These are phyloP conservation scores for Nymphalis urticae DNA, from an alignment of 2,888 invertebrate genomes.

Conservation along the genomic window DNA sequence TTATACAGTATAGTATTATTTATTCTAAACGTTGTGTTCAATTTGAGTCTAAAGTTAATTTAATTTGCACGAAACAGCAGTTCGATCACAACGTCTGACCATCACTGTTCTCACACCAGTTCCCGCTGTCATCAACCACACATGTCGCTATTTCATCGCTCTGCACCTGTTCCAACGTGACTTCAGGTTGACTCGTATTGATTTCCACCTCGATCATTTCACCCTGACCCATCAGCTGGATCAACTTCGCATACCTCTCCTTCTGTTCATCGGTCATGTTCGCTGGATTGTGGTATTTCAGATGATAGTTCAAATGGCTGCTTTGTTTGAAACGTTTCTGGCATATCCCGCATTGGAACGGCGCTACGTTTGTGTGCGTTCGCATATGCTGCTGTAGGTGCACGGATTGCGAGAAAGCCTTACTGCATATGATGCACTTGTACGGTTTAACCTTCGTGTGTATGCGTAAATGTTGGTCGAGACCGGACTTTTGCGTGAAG, in stretches of 20 bases:
- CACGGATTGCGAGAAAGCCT: conserved; percentile 70
- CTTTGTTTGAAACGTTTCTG: conserved; percentile 69
- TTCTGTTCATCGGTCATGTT: conserved; percentile 58
- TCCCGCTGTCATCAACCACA: conserved; percentile 2
- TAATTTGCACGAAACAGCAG: too few relatives aligned
- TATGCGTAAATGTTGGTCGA: conserved; percentile 71
- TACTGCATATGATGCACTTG: conserved; percentile 69
- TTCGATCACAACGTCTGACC: too few relatives aligned
- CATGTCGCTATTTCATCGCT: conserved; percentile 14
- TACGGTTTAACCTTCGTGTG: conserved; percentile 71
- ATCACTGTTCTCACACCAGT: too few relatives aligned
- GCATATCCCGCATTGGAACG: conserved; percentile 70
- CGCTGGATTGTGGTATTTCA: conserved; percentile 62
- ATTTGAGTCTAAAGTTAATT: too few relatives aligned
- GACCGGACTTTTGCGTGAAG: conserved; percentile 74
- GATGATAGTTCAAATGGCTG: conserved; percentile 71
- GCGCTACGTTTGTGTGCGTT: conserved; percentile 70
- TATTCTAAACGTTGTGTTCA: too few relatives aligned
- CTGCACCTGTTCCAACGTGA: neutral
- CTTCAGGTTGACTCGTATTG: conserved; percentile 7
- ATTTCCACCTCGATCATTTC: conserved; percentile 21
- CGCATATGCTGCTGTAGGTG: conserved; percentile 73
- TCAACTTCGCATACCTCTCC: conserved; percentile 51
- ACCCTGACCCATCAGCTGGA: conserved; percentile 47
- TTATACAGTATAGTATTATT: too few relatives aligned